Conservation (phyloP, 2,113 vertebrate genomes). For the Callospermophilus lateralis region DNA sequence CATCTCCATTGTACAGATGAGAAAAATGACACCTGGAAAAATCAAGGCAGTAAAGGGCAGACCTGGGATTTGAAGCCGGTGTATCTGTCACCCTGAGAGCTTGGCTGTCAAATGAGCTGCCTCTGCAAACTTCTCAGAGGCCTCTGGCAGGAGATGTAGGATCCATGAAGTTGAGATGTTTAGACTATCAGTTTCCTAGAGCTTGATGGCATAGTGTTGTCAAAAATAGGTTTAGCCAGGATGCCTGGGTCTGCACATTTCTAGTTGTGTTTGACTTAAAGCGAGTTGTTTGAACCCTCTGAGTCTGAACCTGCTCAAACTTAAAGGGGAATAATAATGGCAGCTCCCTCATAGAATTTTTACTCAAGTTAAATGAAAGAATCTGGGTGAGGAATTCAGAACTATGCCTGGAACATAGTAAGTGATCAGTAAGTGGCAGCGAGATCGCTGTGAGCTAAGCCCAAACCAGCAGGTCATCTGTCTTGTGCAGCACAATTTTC, state of each 20-base stretch:
- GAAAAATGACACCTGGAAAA: not conserved
- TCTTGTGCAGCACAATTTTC: constrained; percentile 16
- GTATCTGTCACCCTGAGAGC: not conserved
- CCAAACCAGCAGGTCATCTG: not conserved
- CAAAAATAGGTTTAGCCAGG: not conserved
- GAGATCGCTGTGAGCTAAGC: not conserved
- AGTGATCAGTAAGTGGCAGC: constrained; percentile 20
- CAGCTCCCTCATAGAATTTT: not conserved
- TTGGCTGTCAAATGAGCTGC: not conserved
- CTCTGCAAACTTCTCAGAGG: not conserved
- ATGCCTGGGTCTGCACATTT: not conserved
- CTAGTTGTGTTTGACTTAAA: not conserved
- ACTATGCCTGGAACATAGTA: constrained; percentile 42
- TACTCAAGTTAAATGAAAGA: not conserved
- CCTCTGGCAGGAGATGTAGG: not conserved
- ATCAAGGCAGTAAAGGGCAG: not conserved
- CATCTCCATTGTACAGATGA: constrained; percentile 18
- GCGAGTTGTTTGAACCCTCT: not conserved
- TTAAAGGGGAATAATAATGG: not conserved
- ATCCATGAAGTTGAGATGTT: not conserved
- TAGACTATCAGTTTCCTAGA: not conserved
- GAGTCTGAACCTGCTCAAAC: not conserved
- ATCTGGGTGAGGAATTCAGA: constrained; percentile 3
- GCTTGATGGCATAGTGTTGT: not conserved
- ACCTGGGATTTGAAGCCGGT: not conserved